Conservation (phyloP, 2,113 vertebrate genomes). For the Sceloporus undulatus region DNA sequence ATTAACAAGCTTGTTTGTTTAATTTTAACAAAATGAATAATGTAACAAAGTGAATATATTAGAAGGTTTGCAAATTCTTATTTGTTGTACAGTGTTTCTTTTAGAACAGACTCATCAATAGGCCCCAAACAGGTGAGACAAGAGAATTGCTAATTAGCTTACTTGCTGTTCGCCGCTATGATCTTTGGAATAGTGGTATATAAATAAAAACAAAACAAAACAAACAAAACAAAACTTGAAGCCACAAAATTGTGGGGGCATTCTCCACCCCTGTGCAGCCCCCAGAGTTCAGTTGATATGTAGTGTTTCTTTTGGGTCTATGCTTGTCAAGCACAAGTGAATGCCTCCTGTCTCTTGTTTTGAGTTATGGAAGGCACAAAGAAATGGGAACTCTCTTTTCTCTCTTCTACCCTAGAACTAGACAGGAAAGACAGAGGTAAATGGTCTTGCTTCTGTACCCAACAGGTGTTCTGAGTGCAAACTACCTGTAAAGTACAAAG, state of each 20-base stretch:
- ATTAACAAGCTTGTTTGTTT: conserved; percentile 3
- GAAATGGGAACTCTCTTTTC: not conserved
- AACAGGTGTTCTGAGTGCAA: not conserved
- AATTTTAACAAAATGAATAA: conserved; percentile 12
- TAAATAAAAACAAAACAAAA: too few relatives aligned
- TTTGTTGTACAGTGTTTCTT: conserved; percentile 2
- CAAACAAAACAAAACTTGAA: not conserved
- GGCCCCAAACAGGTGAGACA: too few relatives aligned
- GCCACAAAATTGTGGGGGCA: not conserved
- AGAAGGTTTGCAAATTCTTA: not conserved
- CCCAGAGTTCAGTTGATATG: not conserved
- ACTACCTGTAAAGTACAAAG: not conserved
- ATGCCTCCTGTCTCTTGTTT: not conserved
- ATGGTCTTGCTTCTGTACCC: not conserved
- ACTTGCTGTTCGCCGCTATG: too few relatives aligned
- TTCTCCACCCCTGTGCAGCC: not conserved
- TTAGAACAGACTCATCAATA: not conserved
- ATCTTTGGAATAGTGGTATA: too few relatives aligned
- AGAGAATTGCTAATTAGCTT: too few relatives aligned
- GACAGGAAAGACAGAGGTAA: not conserved
- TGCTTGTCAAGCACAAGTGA: not conserved
- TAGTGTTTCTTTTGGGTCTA: not conserved
- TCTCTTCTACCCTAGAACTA: not conserved
- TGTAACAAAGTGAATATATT: not conserved
- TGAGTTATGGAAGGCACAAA: not conserved